Conservation (phyloP, 1,140 invertebrate genomes). For the Neomicropteryx cornuta region DNA sequence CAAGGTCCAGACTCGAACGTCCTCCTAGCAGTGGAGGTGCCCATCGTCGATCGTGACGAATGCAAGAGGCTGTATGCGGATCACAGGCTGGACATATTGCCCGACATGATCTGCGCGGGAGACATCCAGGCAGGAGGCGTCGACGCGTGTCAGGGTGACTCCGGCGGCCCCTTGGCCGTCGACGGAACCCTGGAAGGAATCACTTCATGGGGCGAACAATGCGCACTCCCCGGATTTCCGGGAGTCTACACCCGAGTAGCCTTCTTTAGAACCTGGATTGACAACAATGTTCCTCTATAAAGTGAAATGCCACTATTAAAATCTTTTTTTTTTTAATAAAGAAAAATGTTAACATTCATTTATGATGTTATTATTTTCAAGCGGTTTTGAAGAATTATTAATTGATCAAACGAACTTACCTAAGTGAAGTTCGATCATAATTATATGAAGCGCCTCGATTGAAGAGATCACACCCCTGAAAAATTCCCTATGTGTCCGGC, state of each 20-base stretch:
- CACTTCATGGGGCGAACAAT: slow-evolving; percentile 51
- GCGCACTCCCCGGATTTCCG: slow-evolving; percentile 40
- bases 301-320: too few species aligned
- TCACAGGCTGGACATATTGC: slow-evolving; percentile 22
- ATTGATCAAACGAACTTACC: too few species aligned
- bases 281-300: not conserved
- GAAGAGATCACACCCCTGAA: too few species aligned
- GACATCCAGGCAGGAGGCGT: slow-evolving; percentile 30
- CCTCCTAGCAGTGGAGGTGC: slow-evolving; percentile 34
- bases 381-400: too few species aligned
- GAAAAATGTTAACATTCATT: too few species aligned
- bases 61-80: slow-evolving; percentile 24
- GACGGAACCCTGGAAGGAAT: slow-evolving; percentile 41
- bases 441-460: too few species aligned
- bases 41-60: slow-evolving; percentile 23
- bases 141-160: slow-evolving; percentile 40
- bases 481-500: too few species aligned
- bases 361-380: too few species aligned
- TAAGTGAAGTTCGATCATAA: too few species aligned
- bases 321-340: too few species aligned
- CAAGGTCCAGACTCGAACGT: slow-evolving; percentile 28
- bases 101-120: slow-evolving; percentile 41
- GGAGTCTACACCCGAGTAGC: slow-evolving; percentile 48
- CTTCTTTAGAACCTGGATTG: slow-evolving; percentile 24
- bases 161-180: slow-evolving; percentile 43